A percentile compares a stretch with the other conserved stretches of the same genome.
phyloP scores from a whole-genome alignment of 2,888 invertebrate species.

The Chrysomela aeneicollis region DNA sequence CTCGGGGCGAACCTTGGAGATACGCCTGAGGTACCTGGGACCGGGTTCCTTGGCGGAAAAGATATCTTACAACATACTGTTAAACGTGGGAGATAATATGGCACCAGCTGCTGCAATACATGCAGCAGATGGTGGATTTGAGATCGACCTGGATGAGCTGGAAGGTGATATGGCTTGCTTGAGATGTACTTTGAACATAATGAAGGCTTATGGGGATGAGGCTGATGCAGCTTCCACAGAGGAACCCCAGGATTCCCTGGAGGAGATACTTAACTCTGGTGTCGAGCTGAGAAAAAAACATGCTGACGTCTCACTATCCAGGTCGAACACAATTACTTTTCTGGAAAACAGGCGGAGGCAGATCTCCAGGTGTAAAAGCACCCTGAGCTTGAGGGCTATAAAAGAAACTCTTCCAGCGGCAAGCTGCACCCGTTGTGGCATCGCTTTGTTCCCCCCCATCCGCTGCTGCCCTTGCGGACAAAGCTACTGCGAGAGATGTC shows the following conservation, averaged over 20 bases:
- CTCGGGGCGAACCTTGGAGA: constrained; percentile 31
- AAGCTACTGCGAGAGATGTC: constrained; percentile 48
- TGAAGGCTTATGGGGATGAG: constrained; percentile 29
- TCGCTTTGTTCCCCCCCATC: constrained; percentile 47
- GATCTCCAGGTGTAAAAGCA: constrained; percentile 39
- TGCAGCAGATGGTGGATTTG: constrained; percentile 28
- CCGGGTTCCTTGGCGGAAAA: constrained; percentile 43
- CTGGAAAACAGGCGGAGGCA: constrained; percentile 36
- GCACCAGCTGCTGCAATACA: constrained; percentile 30
- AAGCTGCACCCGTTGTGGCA: constrained; percentile 45
- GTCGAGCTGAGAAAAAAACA: not conserved
- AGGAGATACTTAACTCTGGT: too few species aligned
- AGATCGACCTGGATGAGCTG: constrained; percentile 34
- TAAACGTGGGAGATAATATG: constrained; percentile 25
- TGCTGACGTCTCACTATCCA: constrained; percentile 23
- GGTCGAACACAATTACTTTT: constrained; percentile 42
- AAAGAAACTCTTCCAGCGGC: constrained; percentile 39
- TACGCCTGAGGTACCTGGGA: constrained; percentile 49
- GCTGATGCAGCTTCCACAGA: constrained; percentile 10
- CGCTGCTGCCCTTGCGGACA: constrained; percentile 47
- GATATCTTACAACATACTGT: constrained; percentile 44
- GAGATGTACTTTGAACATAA: constrained; percentile 39
- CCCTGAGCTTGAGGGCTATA: constrained; percentile 42
- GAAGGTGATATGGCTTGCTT: constrained; percentile 26
- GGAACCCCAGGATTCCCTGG: not conserved